phyloP scores from a whole-genome alignment of 2,888 invertebrate species.

The Hirtodrosophila cameraria region DNA sequence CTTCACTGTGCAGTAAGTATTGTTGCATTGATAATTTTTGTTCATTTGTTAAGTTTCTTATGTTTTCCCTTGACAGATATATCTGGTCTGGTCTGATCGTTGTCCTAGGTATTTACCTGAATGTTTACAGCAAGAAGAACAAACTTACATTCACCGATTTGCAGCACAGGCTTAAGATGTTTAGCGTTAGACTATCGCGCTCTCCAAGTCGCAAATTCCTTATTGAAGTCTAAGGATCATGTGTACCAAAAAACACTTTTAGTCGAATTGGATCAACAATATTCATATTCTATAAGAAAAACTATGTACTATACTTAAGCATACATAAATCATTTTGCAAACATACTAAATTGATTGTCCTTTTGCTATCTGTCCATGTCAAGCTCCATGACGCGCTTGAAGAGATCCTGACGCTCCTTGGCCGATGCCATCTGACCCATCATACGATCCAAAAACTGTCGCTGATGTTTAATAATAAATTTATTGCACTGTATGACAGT shows the following conservation, averaged over 20 bases:
- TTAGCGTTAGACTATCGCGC: constrained; percentile 45
- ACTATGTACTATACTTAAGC: constrained; percentile 49
- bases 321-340: constrained; percentile 29
- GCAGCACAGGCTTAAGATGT: constrained; percentile 56
- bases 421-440: constrained; percentile 87
- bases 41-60: background rate
- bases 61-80: constrained; percentile 86
- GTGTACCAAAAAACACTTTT: constrained; percentile 53
- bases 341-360: background rate
- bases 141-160: constrained; percentile 81
- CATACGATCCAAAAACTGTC: constrained; percentile 87
- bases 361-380: constrained; percentile 71
- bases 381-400: constrained; percentile 81
- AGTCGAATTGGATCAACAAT: constrained; percentile 50
- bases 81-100: constrained; percentile 96
- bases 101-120: constrained; percentile 96
- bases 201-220: constrained; percentile 78
- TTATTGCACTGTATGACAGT: constrained; percentile 92
- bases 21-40: background rate
- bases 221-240: constrained; percentile 74
- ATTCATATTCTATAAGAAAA: constrained; percentile 41
- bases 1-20: constrained; percentile 93
- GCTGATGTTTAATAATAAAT: constrained; percentile 89
- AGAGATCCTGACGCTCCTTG: constrained; percentile 86
- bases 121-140: constrained; percentile 92